Evolutionary conservation across 2,888 invertebrate genomes (phyloP).

Genomic region (Strigamia maritima): DNA sequence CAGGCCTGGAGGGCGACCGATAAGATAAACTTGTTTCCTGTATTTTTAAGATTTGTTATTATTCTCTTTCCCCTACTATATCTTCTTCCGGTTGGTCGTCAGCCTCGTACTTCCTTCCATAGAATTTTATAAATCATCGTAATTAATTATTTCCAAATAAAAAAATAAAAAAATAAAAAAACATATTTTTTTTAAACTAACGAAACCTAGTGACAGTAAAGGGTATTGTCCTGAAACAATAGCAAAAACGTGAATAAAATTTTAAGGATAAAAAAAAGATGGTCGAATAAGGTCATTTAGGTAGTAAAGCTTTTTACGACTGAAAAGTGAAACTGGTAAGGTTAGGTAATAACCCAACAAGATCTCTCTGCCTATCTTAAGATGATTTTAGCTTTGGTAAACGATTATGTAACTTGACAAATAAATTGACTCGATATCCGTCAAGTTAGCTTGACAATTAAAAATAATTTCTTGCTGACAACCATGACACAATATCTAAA

Average conservation of each 20-base stretch:
- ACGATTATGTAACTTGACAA: not conserved
- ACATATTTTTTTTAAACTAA: not conserved
- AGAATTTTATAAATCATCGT: not conserved
- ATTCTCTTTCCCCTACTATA: not conserved
- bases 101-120: not conserved
- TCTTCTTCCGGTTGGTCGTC: slow-evolving; percentile 11
- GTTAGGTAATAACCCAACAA: not conserved
- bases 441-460: not conserved
- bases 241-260: not conserved
- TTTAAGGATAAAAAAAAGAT: too few relatives aligned
- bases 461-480: not conserved
- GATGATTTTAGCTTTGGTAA: not conserved
- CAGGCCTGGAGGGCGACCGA: not conserved
- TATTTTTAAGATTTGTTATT: not conserved
- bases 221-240: not conserved
- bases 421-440: not conserved
- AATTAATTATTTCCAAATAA: not conserved
- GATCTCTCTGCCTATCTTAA: too few relatives aligned
- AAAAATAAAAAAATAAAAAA: not conserved
- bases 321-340: not conserved
- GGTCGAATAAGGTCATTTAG: not conserved
- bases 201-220: not conserved
- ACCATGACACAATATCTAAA: not conserved
- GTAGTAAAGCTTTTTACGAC: not conserved
- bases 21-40: not conserved